phyloP scores from a whole-genome alignment of 2,797 vertebrate species.

The Hozukius guyotensis region DNA sequence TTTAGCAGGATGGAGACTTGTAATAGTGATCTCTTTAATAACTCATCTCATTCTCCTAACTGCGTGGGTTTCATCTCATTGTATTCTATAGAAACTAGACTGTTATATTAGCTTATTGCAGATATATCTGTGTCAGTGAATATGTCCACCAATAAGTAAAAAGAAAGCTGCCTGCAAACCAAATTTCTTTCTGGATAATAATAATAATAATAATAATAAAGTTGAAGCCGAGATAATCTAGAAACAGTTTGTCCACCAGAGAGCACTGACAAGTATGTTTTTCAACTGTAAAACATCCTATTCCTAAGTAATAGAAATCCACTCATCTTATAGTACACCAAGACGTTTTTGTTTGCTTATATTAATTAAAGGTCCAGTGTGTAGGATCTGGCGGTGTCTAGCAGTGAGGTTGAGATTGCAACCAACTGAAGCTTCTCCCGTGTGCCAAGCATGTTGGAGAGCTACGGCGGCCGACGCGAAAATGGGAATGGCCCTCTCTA shows the following conservation, averaged over 20 bases:
- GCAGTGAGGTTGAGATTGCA: too few relatives aligned
- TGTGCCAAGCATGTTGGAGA: too few relatives aligned
- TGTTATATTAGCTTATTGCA: not conserved
- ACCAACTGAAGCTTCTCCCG: too few relatives aligned
- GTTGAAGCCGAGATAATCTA: not conserved
- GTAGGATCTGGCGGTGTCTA: too few relatives aligned
- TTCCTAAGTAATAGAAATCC: too few relatives aligned
- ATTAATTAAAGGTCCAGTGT: too few relatives aligned
- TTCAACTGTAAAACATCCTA: too few relatives aligned
- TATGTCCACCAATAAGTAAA: too few relatives aligned
- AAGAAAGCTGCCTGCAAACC: not conserved
- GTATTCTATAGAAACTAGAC: not conserved
- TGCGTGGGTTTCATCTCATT: not conserved
- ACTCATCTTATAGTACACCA: too few relatives aligned
- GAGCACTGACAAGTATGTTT: too few relatives aligned
- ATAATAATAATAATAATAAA: not conserved
- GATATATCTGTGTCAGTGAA: not conserved
- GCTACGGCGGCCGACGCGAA: accelerated
- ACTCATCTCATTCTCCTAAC: not conserved
- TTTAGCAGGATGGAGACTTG: not conserved
- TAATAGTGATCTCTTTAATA: not conserved
- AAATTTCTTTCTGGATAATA: not conserved
- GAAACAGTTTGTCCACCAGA: not conserved
- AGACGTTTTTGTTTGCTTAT: too few relatives aligned
- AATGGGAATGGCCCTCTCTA: too few relatives aligned